Evolutionary conservation across 2,888 invertebrate genomes (phyloP).

Genomic region (Gasteruption jaculator): DNA sequence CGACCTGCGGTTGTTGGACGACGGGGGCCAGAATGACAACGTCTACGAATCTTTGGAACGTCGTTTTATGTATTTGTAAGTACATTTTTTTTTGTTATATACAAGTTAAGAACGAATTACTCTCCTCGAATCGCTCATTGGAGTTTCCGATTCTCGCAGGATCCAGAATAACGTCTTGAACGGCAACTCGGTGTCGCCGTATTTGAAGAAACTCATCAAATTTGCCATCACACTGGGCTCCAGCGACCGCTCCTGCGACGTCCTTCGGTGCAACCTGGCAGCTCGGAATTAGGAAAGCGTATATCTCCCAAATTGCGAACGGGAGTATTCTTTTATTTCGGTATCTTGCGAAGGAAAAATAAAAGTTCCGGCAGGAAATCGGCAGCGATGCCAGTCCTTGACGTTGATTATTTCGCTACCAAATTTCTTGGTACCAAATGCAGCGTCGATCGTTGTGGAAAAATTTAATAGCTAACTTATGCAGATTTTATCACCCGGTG

Average conservation of each 20-base stretch:
- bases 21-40: constrained; percentile 15
- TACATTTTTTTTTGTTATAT: constrained; percentile 16
- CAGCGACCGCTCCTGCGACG: constrained; percentile 26
- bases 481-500: too few species aligned
- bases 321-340: too few species aligned
- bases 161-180: constrained; percentile 36
- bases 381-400: too few species aligned
- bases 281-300: too few species aligned
- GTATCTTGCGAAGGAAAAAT: too few species aligned
- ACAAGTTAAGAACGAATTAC: neutral
- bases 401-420: too few species aligned
- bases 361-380: too few species aligned
- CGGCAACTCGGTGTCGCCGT: constrained; percentile 28
- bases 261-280: constrained; percentile 32
- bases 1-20: constrained; percentile 18
- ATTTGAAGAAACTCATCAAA: constrained; percentile 37
- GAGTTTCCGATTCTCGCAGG: constrained; percentile 24
- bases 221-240: constrained; percentile 34
- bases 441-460: too few species aligned
- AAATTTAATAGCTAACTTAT: too few species aligned
- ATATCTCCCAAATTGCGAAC: too few species aligned
- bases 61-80: constrained; percentile 38
- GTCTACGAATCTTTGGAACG: constrained; percentile 29
- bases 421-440: too few species aligned
- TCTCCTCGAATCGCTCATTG: neutral